These are phyloP conservation scores for Bombycilla garrulus DNA, from an alignment of 2,113 vertebrate genomes.

Conservation along the genomic window DNA sequence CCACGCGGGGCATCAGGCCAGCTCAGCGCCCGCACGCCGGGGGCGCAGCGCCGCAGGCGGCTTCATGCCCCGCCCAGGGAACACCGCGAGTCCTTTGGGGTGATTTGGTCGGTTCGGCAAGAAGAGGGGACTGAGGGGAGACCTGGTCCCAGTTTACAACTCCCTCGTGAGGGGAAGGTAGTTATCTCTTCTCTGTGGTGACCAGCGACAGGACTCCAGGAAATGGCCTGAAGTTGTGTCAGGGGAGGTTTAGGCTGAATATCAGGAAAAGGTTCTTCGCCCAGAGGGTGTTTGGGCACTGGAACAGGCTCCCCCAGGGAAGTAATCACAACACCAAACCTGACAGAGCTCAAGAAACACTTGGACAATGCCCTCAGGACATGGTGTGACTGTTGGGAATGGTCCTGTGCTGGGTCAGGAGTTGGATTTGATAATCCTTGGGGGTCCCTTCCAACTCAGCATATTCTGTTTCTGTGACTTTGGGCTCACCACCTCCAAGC, in stretches of 20 bases:
- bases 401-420: background rate
- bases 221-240: background rate
- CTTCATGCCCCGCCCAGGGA: no score
- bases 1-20: rapidly evolving
- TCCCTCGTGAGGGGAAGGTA: background rate
- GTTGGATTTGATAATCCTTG: background rate
- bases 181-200: background rate
- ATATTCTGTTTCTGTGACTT: background rate
- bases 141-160: no score
- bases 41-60: background rate
- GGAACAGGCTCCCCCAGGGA: background rate
- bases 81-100: background rate
- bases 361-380: background rate
- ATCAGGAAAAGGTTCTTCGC: background rate
- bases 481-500: no score
- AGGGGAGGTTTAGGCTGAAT: background rate
- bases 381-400: no score
- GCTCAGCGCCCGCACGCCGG: background rate
- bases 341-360: background rate
- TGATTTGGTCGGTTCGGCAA: background rate
- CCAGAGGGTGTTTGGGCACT: rapidly evolving
- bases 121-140: background rate
- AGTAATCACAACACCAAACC: background rate
- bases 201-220: background rate
- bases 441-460: background rate